Percentiles rank a stretch among this genome's conserved stretches.
These are phyloP conservation scores for Meloe dianella DNA, from an alignment of 2,888 invertebrate genomes.

Conservation along the genomic window DNA sequence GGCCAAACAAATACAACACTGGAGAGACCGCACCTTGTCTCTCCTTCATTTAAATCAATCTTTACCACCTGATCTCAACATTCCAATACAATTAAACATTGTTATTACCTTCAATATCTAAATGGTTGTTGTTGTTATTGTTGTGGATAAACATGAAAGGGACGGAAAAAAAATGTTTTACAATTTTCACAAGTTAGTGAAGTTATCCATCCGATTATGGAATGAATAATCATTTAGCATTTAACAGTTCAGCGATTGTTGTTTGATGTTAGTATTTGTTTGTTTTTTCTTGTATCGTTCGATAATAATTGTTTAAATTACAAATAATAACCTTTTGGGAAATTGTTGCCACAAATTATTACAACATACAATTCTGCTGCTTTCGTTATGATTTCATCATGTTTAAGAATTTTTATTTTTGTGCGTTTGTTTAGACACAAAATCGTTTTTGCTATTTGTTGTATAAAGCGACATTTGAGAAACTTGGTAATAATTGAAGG, in stretches of 20 bases:
- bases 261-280: no score
- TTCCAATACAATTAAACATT: slow-evolving; percentile 33
- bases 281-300: no score
- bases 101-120: slow-evolving; percentile 29
- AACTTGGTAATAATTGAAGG: no score
- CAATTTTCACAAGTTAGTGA: background rate
- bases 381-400: background rate
- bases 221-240: background rate
- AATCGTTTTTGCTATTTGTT: no score
- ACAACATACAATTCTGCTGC: background rate
- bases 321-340: background rate
- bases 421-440: no score
- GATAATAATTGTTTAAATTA: background rate
- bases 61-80: slow-evolving; percentile 33
- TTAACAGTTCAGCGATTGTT: slow-evolving; percentile 18
- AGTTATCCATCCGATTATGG: background rate
- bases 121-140: slow-evolving; percentile 7
- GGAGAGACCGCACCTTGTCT: slow-evolving; percentile 30
- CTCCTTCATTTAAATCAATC: slow-evolving; percentile 13
- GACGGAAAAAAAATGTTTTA: background rate
- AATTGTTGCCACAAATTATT: background rate
- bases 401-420: background rate
- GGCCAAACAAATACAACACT: slow-evolving; percentile 17
- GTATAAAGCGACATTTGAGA: no score
- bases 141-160: background rate